Evolutionary conservation across 2,113 vertebrate species (phyloP).

Genomic region (zebrafish (Danio rerio)): DNA sequence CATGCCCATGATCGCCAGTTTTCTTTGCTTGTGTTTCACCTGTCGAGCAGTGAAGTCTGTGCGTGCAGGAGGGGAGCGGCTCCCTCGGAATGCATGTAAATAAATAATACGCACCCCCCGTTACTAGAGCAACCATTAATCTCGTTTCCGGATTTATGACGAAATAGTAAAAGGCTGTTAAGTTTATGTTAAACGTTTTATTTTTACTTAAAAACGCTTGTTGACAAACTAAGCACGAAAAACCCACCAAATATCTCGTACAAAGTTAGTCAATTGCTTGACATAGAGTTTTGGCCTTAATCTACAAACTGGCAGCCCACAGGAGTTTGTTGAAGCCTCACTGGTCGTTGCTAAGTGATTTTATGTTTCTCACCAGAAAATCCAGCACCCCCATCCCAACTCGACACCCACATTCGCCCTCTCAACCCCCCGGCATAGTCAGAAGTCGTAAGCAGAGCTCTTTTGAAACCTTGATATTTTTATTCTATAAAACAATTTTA

Average conservation of each 20-base stretch:
- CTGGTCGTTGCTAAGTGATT: conserved; percentile 79
- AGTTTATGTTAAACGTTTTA: conserved; percentile 30
- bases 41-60: conserved; percentile 10
- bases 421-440: conserved; percentile 15
- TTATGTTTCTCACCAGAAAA: conserved; percentile 76
- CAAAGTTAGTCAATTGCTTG: background rate
- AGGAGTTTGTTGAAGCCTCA: conserved; percentile 79
- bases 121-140: conserved; percentile 64
- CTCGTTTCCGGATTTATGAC: conserved; percentile 57
- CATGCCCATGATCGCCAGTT: background rate
- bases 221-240: background rate
- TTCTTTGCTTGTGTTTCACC: background rate
- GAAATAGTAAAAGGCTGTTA: conserved; percentile 39
- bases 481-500: background rate
- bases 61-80: conserved; percentile 64
- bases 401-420: conserved; percentile 40
- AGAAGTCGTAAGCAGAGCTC: background rate
- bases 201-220: conserved; percentile 46
- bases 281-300: background rate
- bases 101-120: conserved; percentile 55
- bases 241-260: background rate
- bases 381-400: conserved; percentile 65
- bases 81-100: conserved; percentile 66
- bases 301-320: background rate
- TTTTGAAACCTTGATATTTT: background rate